Base-by-base conservation (phyloP, 2,797 vertebrate species). In the Hafferia zeledoni region DNA sequence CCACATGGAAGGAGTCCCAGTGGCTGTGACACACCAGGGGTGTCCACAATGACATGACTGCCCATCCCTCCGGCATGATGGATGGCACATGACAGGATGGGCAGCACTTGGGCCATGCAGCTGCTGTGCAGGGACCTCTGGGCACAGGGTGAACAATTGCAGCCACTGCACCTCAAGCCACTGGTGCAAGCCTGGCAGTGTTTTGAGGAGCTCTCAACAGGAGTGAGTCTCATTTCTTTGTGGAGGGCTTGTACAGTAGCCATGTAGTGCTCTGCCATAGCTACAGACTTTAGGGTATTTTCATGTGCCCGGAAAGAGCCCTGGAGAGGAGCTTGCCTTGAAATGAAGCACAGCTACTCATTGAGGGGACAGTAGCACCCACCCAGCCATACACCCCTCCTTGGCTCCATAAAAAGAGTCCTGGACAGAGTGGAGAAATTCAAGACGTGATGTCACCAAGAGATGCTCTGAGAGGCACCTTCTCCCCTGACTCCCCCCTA, bases 11-110 rank as follows among this genome's bases (percentile, higher is more conserved):
- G 17, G 55, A 79, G 33, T 69, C 50, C 79, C 65, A 13, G 83
- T 5, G 76, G 63, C 70, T 65, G 30, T 67, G 93, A 67, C 77
- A 86, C 46, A 46, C 49, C 49, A 72, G 46, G 22, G 28, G 23
- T 59, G 41, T 15, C 74, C 79, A 53, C 25, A 14, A 15, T 13
- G 39, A n/a, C 37, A 37, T 35, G 72, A 18, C 17, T 67, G 70
- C 56, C 49, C 1, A 0, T 90, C 70, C 60, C 60, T 74, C 24
- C 1, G 1, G 63, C 0, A 0, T 68, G 78, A 71, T 0, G 15
- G 84, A 71, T 57, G 61, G 82, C 64, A 64, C 2, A 4, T 0
- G 31, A 49, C 10, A 77, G 68, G 46, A 84, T 10, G 59, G 80
- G 80, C 83, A 78, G 52, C 44, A 18, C 37, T 57, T 57, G 64